A percentile compares a stretch with the other conserved stretches of the same genome.
phyloP scores from a whole-genome alignment of 2,888 invertebrate genomes.

The Agriotes lineatus region DNA sequence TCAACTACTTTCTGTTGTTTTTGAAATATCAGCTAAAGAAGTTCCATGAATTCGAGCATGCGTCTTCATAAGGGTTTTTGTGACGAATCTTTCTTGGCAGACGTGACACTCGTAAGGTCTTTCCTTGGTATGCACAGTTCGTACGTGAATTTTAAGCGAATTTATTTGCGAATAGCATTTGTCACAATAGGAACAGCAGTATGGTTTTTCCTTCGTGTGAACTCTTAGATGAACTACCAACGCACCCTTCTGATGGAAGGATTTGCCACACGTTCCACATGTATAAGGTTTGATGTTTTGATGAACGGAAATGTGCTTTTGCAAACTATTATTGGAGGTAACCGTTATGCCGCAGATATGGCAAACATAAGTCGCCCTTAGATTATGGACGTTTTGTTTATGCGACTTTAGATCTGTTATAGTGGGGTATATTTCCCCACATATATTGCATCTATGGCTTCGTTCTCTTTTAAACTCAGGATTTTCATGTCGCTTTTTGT shows the following conservation, averaged over 20 bases:
- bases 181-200: conserved; percentile 68
- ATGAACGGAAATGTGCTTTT: conserved; percentile 51
- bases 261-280: conserved; percentile 52
- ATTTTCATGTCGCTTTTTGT: background rate
- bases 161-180: conserved; percentile 72
- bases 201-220: conserved; percentile 69
- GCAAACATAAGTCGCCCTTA: conserved; percentile 49
- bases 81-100: conserved; percentile 26
- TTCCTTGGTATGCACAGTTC: conserved; percentile 71
- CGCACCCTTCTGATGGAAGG: conserved; percentile 61
- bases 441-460: conserved; percentile 51
- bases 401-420: conserved; percentile 41
- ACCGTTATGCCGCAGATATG: conserved; percentile 62
- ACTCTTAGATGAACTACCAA: conserved; percentile 68
- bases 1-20: too few species aligned
- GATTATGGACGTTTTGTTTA: conserved; percentile 30
- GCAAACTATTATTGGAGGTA: conserved; percentile 46
- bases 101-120: conserved; percentile 70
- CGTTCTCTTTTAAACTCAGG: too few species aligned
- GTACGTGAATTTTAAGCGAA: conserved; percentile 72
- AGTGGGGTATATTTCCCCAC: conserved; percentile 42
- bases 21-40: background rate
- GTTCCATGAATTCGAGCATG: background rate
- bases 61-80: conserved; percentile 4
- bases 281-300: conserved; percentile 28